These are phyloP conservation scores for Lycia hirtaria DNA, from an alignment of 2,888 invertebrate species.

Conservation along the genomic window DNA sequence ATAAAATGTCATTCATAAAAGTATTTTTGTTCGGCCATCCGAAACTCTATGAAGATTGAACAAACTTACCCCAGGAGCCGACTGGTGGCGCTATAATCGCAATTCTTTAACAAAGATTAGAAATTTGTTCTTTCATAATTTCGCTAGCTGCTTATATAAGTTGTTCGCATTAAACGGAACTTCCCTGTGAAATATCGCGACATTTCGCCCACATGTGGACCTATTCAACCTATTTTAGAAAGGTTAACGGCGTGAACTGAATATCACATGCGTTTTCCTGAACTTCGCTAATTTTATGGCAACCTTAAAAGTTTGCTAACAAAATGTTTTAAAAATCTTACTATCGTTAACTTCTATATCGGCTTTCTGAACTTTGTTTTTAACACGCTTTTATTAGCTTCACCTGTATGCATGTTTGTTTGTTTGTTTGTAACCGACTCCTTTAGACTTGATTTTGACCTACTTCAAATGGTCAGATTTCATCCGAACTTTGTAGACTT, in stretches of 20 bases:
- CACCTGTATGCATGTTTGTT: no score
- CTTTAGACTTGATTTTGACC: no score
- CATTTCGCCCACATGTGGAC: slow-evolving; percentile 49
- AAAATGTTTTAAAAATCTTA: no score
- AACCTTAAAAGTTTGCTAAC: no score
- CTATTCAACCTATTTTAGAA: slow-evolving; percentile 48
- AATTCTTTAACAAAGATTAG: not conserved
- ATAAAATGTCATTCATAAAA: not conserved
- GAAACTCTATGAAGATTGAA: not conserved
- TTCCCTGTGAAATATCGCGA: slow-evolving; percentile 45
- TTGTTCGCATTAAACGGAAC: not conserved
- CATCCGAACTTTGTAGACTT: no score
- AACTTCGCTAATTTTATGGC: slow-evolving; percentile 7
- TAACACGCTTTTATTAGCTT: no score
- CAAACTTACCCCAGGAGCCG: not conserved
- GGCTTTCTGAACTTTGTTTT: no score
- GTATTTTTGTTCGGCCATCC: not conserved
- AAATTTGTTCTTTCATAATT: not conserved
- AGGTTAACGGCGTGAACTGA: slow-evolving; percentile 42
- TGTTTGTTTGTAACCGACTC: no score
- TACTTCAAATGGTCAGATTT: no score
- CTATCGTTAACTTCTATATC: no score
- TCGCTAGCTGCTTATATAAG: not conserved
- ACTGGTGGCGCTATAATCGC: not conserved
- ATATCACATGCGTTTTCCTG: slow-evolving; percentile 36